Evolutionary conservation across 2,113 vertebrate species (phyloP).

Genomic region (Saimiri boliviensis): DNA sequence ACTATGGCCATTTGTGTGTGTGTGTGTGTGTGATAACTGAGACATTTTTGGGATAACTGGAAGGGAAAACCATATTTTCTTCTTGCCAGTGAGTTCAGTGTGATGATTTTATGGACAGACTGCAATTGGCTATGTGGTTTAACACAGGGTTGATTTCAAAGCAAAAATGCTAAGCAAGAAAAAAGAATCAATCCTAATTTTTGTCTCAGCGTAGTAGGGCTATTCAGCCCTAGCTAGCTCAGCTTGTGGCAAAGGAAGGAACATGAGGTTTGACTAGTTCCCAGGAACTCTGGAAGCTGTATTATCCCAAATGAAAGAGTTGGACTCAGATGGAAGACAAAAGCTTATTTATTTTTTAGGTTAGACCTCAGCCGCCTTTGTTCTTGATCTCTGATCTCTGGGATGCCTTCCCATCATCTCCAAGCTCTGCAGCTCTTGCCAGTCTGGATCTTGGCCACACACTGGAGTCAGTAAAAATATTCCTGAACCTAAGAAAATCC

Average conservation of each 20-base stretch:
- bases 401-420: background rate
- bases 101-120: constrained; percentile 9
- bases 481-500: background rate
- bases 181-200: background rate
- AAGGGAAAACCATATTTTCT: background rate
- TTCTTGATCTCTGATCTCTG: constrained; percentile 42
- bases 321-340: background rate
- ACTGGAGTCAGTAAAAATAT: constrained; percentile 56
- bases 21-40: background rate
- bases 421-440: constrained; percentile 19
- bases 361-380: constrained; percentile 22
- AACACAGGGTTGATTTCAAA: constrained; percentile 56
- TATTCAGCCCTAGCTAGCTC: background rate
- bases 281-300: constrained; percentile 47
- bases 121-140: constrained; percentile 9
- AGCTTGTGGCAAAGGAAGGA: constrained; percentile 54
- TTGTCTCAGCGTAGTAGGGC: constrained; percentile 1
- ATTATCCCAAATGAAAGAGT: constrained; percentile 60
- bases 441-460: background rate
- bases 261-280: constrained; percentile 58
- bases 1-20: background rate
- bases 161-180: constrained; percentile 34
- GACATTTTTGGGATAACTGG: background rate
- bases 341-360: constrained; percentile 45
- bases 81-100: background rate